Percentiles rank a stretch among this genome's conserved stretches.
phyloP scores from a whole-genome alignment of 2,797 vertebrate genomes.

The Zenarchopterus dispar region DNA sequence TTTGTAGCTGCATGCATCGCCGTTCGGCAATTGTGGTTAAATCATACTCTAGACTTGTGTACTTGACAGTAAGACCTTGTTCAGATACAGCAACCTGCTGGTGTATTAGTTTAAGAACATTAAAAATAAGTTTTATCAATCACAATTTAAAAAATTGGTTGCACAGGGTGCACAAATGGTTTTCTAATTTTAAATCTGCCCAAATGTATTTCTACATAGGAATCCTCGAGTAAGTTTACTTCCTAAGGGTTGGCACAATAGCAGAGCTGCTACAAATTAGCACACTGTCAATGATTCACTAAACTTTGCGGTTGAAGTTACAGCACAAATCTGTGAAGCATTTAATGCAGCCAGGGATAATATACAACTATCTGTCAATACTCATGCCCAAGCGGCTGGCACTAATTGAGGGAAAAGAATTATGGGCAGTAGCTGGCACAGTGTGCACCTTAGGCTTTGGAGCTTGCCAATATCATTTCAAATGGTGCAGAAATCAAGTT shows the following conservation, averaged over 20 bases:
- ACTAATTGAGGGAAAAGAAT: conserved; percentile 89
- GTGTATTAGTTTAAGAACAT: no score
- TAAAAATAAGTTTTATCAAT: no score
- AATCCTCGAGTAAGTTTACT: conserved; percentile 3
- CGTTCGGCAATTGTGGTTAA: neutral
- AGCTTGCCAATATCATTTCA: conserved; percentile 64
- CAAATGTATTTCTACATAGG: neutral
- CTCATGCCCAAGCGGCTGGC: conserved; percentile 85
- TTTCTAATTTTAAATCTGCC: no score
- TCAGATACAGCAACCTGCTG: no score
- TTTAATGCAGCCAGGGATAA: conserved; percentile 82
- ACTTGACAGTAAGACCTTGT: no score
- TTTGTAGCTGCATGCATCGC: conserved; percentile 21
- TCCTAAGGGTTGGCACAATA: conserved; percentile 12
- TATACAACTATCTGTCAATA: conserved; percentile 89
- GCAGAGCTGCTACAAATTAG: conserved; percentile 58
- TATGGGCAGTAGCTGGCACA: conserved; percentile 87
- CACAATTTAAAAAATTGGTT: no score
- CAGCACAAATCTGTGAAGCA: conserved; percentile 79
- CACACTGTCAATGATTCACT: conserved; percentile 62
- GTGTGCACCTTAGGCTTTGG: conserved; percentile 58
- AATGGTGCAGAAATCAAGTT: conserved; percentile 47
- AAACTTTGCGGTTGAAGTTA: conserved; percentile 74
- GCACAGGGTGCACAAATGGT: no score
- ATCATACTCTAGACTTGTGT: neutral